Evolutionary conservation across 1,140 invertebrate species (phyloP), one percentile per base, ranked within the genome.

Genomic region (Calycopis cecrops): DNA sequence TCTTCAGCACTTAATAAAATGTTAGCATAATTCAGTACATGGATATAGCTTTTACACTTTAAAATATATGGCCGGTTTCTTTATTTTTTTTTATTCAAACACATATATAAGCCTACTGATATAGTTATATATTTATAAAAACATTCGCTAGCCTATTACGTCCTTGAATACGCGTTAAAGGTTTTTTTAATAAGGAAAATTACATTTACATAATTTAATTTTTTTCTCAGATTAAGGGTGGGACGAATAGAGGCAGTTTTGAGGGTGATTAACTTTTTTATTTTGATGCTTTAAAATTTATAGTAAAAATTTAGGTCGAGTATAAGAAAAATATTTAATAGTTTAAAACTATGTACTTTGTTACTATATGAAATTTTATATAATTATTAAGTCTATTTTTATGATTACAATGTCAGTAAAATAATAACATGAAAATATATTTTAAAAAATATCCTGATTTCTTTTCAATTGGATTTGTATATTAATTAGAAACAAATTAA

Each of bases 11-110:
- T 58, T 64, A 65, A 68, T 56, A 62, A 64, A 67, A 56, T 16
- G 28, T 54, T 67, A 68, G 62, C 65, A 40, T 62, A 60, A 58
- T 53, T 68, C 57, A 63, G 58, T 63, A 60, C 60, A 49, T 53
- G 56, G 60, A 48, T 35, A 52, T 52, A 63, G 57, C 57, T 54
- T 52, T 60, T 54, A 54, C 57, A 50, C 56, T 62, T 60, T 56
- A 56, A 52, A 60, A 59, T 59, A 65, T 56, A 60, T 65, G 62
- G 62, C 62, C 62, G 62, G 62, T 65, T 65, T 61, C 59, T 47
- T 52, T 63, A 59, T 62, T 47, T 50, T 21, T 47, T 59, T 58
- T 53, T 48, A 54, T 54, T 53, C 54, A 61, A 61, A 61, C 56
- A 65, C 55, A 54, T 58, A 62, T 50, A 49, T 59, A 54, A 57